These are phyloP conservation scores for Desmodus rotundus DNA, from an alignment of 2,113 vertebrate species.

Conservation along the genomic window DNA sequence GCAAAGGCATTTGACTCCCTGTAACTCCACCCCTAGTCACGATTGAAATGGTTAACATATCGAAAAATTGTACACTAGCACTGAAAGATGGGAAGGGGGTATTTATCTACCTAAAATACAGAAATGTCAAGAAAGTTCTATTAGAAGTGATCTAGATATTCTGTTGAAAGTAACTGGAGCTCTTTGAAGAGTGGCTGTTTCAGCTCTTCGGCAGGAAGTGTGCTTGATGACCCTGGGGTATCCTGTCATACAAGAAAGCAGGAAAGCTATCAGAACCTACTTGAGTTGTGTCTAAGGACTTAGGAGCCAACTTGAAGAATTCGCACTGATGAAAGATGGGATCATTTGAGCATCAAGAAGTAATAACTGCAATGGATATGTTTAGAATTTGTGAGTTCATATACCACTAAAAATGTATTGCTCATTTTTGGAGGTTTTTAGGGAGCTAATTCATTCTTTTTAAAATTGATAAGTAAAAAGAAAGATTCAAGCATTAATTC, in stretches of 20 bases:
- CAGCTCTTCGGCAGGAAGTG: not conserved
- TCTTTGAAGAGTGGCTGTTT: constrained; percentile 1
- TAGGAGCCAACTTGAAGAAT: not conserved
- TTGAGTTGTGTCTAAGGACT: not conserved
- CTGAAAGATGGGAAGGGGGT: not conserved
- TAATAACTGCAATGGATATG: not conserved
- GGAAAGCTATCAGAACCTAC: not conserved
- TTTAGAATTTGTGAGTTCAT: not conserved
- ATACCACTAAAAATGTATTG: too few species aligned
- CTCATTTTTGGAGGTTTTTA: too few species aligned
- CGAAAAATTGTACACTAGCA: not conserved
- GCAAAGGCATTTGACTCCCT: not conserved
- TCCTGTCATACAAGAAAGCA: not conserved
- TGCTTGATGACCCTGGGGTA: not conserved
- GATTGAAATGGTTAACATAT: not conserved
- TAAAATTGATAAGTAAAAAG: constrained; percentile 6
- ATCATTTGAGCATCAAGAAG: not conserved
- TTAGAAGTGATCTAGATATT: not conserved
- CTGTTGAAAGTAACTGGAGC: not conserved
- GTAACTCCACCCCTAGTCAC: not conserved
- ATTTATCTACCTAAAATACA: not conserved
- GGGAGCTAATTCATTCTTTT: too few species aligned
- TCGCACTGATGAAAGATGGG: not conserved
- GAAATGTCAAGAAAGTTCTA: not conserved
- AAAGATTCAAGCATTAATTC: constrained; percentile 3